phyloP scores from a whole-genome alignment of 2,797 vertebrate species.

The Lateolabrax maculatus region DNA sequence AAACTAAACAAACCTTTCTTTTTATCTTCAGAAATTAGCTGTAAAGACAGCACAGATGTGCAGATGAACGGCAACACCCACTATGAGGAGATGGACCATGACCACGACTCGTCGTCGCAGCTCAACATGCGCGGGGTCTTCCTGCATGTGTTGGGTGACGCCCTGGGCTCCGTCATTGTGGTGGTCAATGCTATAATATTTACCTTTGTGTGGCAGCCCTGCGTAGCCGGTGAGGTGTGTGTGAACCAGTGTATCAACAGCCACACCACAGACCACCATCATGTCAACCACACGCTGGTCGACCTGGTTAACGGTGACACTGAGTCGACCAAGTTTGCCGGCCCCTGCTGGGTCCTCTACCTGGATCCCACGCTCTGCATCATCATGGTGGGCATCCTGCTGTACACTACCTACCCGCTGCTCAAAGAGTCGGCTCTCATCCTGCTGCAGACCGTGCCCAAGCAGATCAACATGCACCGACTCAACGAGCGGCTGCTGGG shows the following conservation, averaged over 20 bases:
- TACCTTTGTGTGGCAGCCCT: constrained; percentile 92
- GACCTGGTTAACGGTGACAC: constrained; percentile 42
- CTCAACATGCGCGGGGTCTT: constrained; percentile 99
- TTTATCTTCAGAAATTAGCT: constrained; percentile 79
- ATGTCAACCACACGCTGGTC: constrained; percentile 84
- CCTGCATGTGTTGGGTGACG: constrained; percentile 97
- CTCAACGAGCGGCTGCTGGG: constrained; percentile 90
- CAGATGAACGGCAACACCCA: constrained; percentile 91
- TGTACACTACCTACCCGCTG: constrained; percentile 97
- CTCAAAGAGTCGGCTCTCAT: constrained; percentile 99
- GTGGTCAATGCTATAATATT: constrained; percentile 95
- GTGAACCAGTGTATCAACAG: constrained; percentile 88
- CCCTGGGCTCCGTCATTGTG: constrained; percentile 97
- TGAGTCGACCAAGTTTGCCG: constrained; percentile 59
- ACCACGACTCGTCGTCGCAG: constrained; percentile 82
- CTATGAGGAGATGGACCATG: constrained; percentile 84
- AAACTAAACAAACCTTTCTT: constrained; percentile 5
- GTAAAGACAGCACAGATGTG: constrained; percentile 83
- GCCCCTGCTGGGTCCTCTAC: constrained; percentile 98
- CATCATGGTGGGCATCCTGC: constrained; percentile 96
- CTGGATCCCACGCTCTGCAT: constrained; percentile 95
- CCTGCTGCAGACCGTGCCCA: constrained; percentile 97
- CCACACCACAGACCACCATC: constrained; percentile 82
- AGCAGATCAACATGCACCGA: constrained; percentile 94
- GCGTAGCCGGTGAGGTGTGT: constrained; percentile 82